Evolutionary conservation across 2,888 invertebrate genomes (phyloP), one percentile per base, ranked within the genome.

Genomic region (Nebria salina): DNA sequence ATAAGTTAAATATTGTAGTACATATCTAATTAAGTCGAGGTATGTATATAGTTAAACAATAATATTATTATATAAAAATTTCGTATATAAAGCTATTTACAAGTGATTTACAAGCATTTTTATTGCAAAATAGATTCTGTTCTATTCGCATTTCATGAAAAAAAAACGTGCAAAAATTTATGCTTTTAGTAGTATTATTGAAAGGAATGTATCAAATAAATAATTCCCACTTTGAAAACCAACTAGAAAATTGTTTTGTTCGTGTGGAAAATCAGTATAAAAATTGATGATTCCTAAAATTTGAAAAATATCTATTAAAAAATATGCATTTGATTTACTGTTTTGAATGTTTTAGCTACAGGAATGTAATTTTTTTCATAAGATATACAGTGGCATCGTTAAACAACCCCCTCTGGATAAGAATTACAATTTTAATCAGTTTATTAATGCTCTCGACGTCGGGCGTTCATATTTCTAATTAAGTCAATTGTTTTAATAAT

Each of bases 71-170:
- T 80, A 75, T 75, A 79, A 79, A 20, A 79, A 79, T 65, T 79
- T 76, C 72, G 80, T 80, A 75, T 79, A 79, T 80, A 80, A 75
- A 75, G 80, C 80, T 80, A 80, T 80, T 26, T 80, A 72, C 75
- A 80, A 54, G 11, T 54, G 20, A 42, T 74, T 74, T 42, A 54
- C 43, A 43, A 75, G 65, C 65, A 64, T 54, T 75, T 75, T 65
- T 64, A 75, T 64, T 75, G 75, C 65, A 75, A 26, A 42, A 43
- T 54, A 74, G 34, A 34, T 34, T 5, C 20, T 20, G 5, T 68
- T 11, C 20, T 68, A 68, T 68, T 54, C 54, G 54, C 8, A 54
- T 54, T 54, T 11, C 11, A 13, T 54, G 54, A 54, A 54, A 54
- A 54, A 43, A 43, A 54, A 54, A 54, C 8, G 54, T 54, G 8